Conservation (phyloP, 2,888 invertebrate species). For the Agrotis exclamationis region DNA sequence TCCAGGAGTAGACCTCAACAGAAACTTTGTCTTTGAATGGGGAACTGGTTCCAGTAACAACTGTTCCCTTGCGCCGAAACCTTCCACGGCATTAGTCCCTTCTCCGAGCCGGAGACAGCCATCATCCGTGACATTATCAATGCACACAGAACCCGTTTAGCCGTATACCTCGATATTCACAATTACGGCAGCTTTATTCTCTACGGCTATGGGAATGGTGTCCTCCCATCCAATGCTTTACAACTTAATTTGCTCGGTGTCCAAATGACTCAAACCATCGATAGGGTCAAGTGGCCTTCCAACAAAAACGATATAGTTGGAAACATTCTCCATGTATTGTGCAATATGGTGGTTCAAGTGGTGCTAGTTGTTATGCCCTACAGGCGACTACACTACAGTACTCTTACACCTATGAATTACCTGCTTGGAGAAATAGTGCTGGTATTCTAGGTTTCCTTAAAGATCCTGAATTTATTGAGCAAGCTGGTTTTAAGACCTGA, state of each 20-base stretch:
- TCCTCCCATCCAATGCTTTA: constrained; percentile 87
- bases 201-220: constrained; percentile 79
- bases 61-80: constrained; percentile 92
- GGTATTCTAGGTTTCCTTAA: constrained; percentile 89
- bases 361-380: constrained; percentile 92
- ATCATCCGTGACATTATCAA: constrained; percentile 91
- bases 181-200: constrained; percentile 93
- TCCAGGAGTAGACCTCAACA: constrained; percentile 93
- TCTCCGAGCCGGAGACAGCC: constrained; percentile 93
- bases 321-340: constrained; percentile 86
- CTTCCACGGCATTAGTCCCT: constrained; percentile 92
- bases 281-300: constrained; percentile 82
- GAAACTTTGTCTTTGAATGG: constrained; percentile 95
- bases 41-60: constrained; percentile 86
- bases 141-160: constrained; percentile 84
- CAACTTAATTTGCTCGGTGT: constrained; percentile 82
- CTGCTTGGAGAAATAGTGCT: constrained; percentile 83
- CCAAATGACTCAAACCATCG: constrained; percentile 85
- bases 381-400: too few species aligned
- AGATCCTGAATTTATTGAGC: constrained; percentile 87
- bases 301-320: constrained; percentile 88
- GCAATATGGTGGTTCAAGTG: constrained; percentile 92
- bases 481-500: constrained; percentile 92
- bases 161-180: constrained; percentile 94
- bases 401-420: constrained; percentile 92